phyloP scores from a whole-genome alignment of 1,140 invertebrate species.

The Oreohelix idahoensis region DNA sequence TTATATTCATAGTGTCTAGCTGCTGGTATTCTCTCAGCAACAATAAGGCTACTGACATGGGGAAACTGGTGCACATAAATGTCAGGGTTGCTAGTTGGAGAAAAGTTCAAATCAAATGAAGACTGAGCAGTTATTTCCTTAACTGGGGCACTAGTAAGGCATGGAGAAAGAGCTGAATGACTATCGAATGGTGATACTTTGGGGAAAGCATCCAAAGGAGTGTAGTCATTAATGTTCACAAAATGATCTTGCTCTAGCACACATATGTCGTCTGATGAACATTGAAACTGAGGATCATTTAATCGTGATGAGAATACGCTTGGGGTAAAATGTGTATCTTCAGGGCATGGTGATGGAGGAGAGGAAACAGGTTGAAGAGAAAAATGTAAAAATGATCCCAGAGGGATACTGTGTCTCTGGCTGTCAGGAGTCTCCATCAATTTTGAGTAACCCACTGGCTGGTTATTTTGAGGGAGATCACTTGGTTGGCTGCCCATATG shows the following conservation, averaged over 20 bases:
- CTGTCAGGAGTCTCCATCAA: background rate
- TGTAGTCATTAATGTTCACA: background rate
- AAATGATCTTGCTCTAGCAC: background rate
- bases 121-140: background rate
- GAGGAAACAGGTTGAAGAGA: too few species aligned
- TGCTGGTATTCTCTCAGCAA: background rate
- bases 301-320: background rate
- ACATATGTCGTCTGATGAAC: background rate
- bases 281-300: background rate
- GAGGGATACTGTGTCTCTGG: background rate
- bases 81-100: background rate
- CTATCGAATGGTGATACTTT: background rate
- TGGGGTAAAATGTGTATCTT: background rate
- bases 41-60: background rate
- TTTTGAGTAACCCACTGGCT: background rate
- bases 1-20: background rate
- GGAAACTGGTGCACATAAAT: background rate
- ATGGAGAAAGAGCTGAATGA: background rate
- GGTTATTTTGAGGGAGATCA: background rate
- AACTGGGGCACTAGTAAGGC: background rate
- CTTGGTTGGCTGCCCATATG: background rate
- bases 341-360: background rate
- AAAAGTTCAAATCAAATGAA: background rate
- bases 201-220: background rate
- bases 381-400: background rate